Evolutionary conservation across 2,113 vertebrate genomes (phyloP).

Genomic region (Okapia johnstoni): DNA sequence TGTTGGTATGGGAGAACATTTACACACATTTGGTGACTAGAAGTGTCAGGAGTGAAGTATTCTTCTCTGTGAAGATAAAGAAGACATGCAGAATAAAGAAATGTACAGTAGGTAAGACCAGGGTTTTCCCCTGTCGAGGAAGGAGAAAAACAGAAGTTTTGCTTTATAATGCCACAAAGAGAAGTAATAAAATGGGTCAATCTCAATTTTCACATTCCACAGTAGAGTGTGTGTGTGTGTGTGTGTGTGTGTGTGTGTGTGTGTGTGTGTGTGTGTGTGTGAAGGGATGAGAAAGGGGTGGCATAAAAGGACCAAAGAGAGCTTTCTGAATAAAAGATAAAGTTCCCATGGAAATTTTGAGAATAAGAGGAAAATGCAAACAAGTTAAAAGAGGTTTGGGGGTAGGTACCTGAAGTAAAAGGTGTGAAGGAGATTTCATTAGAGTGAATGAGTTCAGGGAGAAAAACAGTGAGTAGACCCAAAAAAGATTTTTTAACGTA

Average conservation of each 20-base stretch:
- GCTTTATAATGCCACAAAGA: background rate
- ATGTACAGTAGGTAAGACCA: background rate
- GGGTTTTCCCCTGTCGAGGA: background rate
- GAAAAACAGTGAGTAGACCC: background rate
- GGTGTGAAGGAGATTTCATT: background rate
- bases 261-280: background rate
- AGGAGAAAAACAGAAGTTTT: background rate
- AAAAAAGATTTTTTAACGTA: background rate
- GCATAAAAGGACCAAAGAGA: background rate
- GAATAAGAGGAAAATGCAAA: background rate
- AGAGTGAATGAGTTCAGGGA: background rate
- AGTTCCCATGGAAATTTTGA: background rate
- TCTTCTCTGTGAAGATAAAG: background rate
- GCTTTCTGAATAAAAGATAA: background rate
- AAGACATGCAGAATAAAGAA: background rate
- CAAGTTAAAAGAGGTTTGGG: background rate
- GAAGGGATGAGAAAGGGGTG: background rate
- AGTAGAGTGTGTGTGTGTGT: background rate
- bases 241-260: background rate
- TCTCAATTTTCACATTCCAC: background rate
- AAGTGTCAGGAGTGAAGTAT: background rate
- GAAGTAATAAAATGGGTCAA: background rate
- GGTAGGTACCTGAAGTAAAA: background rate
- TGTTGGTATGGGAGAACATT: background rate
- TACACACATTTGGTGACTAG: background rate